phyloP scores from a whole-genome alignment of 92 coral and sea anemone species.

The Zoanthus gigantus region DNA sequence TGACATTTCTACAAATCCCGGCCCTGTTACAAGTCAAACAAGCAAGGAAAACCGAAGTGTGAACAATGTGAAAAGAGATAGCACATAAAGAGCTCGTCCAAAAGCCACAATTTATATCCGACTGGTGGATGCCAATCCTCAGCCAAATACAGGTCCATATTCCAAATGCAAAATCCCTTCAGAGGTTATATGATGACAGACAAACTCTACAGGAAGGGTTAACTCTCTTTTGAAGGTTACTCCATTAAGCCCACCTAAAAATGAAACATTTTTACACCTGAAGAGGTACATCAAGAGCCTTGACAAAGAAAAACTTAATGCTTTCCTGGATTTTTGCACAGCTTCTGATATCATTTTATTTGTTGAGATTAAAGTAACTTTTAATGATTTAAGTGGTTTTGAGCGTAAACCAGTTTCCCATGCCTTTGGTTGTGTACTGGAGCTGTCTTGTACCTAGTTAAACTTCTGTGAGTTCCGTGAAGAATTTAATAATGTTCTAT shows the following conservation, averaged over 20 bases:
- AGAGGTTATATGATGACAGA: constrained; percentile 25
- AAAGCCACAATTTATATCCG: constrained; percentile 44
- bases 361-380: constrained; percentile 18
- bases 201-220: constrained; percentile 29
- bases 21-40: too few species aligned
- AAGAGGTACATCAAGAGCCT: constrained; percentile 47
- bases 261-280: constrained; percentile 38
- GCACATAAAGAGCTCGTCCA: constrained; percentile 54
- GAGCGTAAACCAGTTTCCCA: constrained; percentile 37
- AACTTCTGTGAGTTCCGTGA: constrained; percentile 49
- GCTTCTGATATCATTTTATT: constrained; percentile 39
- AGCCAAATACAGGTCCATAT: constrained; percentile 18
- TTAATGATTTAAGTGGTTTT: constrained; percentile 13
- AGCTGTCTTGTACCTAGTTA: constrained; percentile 24
- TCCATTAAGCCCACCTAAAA: constrained; percentile 44
- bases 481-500: constrained; percentile 15
- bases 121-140: constrained; percentile 42
- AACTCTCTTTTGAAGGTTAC: constrained; percentile 37
- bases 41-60: too few species aligned
- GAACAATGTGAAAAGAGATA: not conserved
- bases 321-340: constrained; percentile 37
- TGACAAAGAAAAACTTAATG: constrained; percentile 24
- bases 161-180: constrained; percentile 13
- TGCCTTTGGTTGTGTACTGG: constrained; percentile 29
- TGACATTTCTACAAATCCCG: too few species aligned